Base-by-base conservation (phyloP, 2,113 vertebrate genomes). In the Heterotilapia buettikoferi region DNA sequence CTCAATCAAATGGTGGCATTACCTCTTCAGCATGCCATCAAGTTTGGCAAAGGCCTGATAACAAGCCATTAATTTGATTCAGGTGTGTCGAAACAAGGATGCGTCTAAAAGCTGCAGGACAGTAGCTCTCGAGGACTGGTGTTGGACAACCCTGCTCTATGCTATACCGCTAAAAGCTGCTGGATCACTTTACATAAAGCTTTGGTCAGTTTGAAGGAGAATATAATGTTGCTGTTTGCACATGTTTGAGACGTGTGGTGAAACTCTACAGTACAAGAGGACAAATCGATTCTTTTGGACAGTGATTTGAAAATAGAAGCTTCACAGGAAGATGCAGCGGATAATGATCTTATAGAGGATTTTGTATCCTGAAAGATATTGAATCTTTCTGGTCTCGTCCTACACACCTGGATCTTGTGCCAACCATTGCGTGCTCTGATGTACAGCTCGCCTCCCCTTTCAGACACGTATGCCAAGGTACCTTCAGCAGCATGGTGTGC, bases 381-480 rank as follows among this genome's bases (percentile, higher is more conserved):
- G 71, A 50, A 8, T 78, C 71, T 50, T 78, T 31, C 45, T 78
- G 71, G 24, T 78, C 73, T 61, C 1, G 26, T 24, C 18, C 12
- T 53, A 86, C 84, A 6, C 86, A 98, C 98, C 97, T 97, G 97
- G 66, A 99, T 85, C 91, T 97, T 97, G 83, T 95, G 97, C 98
- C 98, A 99, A 21, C 98, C 98, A 2, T 95, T 96, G 88, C 38
- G 96, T 36, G 97, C 95, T 14, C 97, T 97, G 86, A 99, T 88
- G 73, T 98, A 99, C 45, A 99, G 95, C 89, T 99, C 98, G 2
- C 97, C 98, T 3, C 96, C 94, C 33, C 90, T 96, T 92, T 99
- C 98, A 21, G 96, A 96, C 81, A 99, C 95, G 10, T 98, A 99
- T 66, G 96, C 97, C 83, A 99, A 81, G 0, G 96, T 97, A 29